Conservation (phyloP, 2,113 vertebrate genomes). For the Brienomyrus brachyistius region DNA sequence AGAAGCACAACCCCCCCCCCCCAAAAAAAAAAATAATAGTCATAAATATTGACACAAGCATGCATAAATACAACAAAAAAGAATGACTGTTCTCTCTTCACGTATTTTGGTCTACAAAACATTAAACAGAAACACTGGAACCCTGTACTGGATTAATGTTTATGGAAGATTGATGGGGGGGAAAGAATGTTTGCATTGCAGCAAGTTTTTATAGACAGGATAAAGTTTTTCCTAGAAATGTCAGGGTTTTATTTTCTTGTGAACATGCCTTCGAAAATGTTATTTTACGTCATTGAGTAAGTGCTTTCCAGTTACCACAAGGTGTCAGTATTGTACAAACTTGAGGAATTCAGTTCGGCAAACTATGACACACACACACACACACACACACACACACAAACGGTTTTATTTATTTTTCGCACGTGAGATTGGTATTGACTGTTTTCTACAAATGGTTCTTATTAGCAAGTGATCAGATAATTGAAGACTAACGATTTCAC, state of each 20-base stretch:
- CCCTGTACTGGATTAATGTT: background rate
- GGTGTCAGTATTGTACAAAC: constrained; percentile 12
- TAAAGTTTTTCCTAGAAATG: background rate
- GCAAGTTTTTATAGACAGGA: background rate
- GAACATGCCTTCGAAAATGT: background rate
- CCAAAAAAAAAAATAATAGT: background rate
- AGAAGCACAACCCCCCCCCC: background rate
- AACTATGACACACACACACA: background rate
- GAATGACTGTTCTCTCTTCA: too few species aligned
- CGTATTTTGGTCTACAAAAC: too few species aligned
- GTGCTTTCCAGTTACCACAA: background rate
- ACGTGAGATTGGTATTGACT: background rate
- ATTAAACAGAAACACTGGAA: too few species aligned
- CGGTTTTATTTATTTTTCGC: background rate
- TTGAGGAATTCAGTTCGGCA: background rate
- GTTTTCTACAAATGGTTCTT: background rate
- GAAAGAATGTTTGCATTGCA: background rate
- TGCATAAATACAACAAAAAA: too few species aligned
- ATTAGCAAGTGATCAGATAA: background rate
- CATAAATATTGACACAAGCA: too few species aligned
- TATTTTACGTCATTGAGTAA: background rate
- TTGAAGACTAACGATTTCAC: background rate
- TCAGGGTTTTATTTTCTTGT: background rate
- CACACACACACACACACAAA: background rate
- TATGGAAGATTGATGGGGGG: background rate